These are phyloP conservation scores for Busseola fusca DNA, from an alignment of 2,888 invertebrate species.

Conservation along the genomic window DNA sequence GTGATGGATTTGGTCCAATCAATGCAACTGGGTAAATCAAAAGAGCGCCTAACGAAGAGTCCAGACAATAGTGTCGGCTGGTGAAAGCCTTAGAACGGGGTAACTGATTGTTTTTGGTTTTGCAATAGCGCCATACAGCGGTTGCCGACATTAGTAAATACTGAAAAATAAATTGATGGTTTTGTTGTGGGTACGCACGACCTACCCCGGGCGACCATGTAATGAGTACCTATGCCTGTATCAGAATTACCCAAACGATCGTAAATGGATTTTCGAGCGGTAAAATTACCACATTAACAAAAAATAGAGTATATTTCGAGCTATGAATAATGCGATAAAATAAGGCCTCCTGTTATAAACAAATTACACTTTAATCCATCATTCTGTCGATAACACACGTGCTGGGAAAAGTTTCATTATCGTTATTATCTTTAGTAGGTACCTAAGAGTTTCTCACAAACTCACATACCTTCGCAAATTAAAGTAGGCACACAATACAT, in stretches of 20 bases:
- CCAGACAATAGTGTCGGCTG: slow-evolving; percentile 69
- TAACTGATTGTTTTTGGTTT: slow-evolving; percentile 79
- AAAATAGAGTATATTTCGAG: slow-evolving; percentile 22
- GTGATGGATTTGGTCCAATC: slow-evolving; percentile 78
- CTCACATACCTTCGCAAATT: slow-evolving; percentile 45
- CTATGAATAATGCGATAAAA: slow-evolving; percentile 31
- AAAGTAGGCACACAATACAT: slow-evolving; percentile 63
- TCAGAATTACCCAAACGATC: slow-evolving; percentile 36
- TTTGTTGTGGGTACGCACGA: slow-evolving; percentile 59
- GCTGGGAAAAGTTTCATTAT: slow-evolving; percentile 47
- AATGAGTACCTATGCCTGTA: slow-evolving; percentile 30
- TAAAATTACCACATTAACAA: slow-evolving; percentile 22
- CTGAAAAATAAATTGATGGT: slow-evolving; percentile 71
- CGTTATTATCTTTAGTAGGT: slow-evolving; percentile 44
- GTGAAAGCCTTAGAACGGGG: slow-evolving; percentile 70
- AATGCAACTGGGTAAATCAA: slow-evolving; percentile 75
- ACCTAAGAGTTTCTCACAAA: slow-evolving; percentile 33
- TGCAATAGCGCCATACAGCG: slow-evolving; percentile 59
- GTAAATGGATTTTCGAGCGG: slow-evolving; percentile 34
- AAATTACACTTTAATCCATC: slow-evolving; percentile 56
- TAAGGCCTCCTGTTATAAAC: slow-evolving; percentile 34
- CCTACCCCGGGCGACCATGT: slow-evolving; percentile 17
- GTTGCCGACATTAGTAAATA: slow-evolving; percentile 66
- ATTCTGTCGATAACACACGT: slow-evolving; percentile 55
- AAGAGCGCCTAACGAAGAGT: slow-evolving; percentile 75